Base-by-base conservation (phyloP, 2,888 invertebrate species). In the Acronicta leporina region DNA sequence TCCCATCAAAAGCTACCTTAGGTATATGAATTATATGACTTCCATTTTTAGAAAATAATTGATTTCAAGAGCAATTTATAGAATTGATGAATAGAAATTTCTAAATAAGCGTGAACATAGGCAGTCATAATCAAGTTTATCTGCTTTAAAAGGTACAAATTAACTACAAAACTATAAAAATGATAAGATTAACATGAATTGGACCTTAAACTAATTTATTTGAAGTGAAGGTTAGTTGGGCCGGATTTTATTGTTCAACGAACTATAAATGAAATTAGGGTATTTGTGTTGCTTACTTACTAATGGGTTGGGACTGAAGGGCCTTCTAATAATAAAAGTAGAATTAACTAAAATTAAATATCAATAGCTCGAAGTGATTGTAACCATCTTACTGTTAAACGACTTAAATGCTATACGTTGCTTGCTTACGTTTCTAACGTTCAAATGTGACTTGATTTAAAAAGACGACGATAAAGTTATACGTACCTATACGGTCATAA, bases 91-190 rank as follows among this genome's bases (percentile, higher is more conserved):
- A 33, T 11, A 33, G 4, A 33, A 33, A 27, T 9, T 5, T 35
- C 4, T 16, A 38, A 20, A 20, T n/a, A 4, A 38, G 2, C 16
- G 20, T 55, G 20, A 53, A 50, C 13, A 15, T 38, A 35, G 41
- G 13, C 20, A 33, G 66, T 35, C n/a, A n/a, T 46, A 69, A 63
- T 58, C 46, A 63, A 48, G 52, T 44, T 41, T 55, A 49, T 46
- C 27, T 27, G 38, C 16, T 43, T 13, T 70, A 65, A 70, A 68
- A 54, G 67, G 50, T 62, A 44, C 33, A 67, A 49, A 58, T 58
- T 46, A 68, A 68, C 48, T 56, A 59, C 47, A 44, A 63, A 63
- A 72, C 53, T 63, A 68, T 68, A 48, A 63, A 71, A 72, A 56
- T 68, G 56, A 72, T 54, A 58, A 68, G 70, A 66, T 73, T 66